Percentiles rank a stretch among this genome's conserved stretches.
phyloP scores from a whole-genome alignment of 2,797 vertebrate species.

The Catharus ustulatus region DNA sequence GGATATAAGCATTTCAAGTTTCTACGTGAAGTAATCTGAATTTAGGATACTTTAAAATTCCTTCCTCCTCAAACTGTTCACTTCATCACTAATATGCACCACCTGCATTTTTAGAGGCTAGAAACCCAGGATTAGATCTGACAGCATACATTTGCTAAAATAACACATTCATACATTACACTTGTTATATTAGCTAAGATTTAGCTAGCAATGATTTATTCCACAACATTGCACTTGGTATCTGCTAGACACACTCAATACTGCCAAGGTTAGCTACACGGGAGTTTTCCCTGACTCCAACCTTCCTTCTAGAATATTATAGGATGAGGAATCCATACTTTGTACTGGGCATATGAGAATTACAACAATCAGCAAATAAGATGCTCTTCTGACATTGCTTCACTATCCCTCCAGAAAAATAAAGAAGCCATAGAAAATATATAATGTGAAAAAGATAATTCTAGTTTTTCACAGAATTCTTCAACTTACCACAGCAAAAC shows the following conservation, averaged over 20 bases:
- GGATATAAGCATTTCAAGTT: not conserved
- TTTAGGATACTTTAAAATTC: not conserved
- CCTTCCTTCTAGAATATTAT: not conserved
- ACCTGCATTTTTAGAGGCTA: conserved; percentile 7
- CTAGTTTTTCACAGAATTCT: not conserved
- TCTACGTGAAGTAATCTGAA: not conserved
- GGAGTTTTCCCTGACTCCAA: not conserved
- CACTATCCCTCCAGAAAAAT: not conserved
- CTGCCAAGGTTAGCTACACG: not conserved
- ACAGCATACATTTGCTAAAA: not conserved
- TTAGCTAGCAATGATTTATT: conserved; percentile 6
- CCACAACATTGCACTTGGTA: not conserved
- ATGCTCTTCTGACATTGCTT: not conserved
- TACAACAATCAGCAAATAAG: not conserved
- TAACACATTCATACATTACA: not conserved
- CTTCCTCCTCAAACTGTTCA: not conserved
- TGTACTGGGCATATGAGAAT: not conserved
- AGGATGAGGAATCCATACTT: not conserved
- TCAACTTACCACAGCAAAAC: not conserved
- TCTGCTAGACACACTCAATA: not conserved
- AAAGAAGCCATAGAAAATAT: not conserved
- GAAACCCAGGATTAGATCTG: not conserved
- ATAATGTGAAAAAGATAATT: not conserved
- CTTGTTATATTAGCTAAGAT: conserved; percentile 8
- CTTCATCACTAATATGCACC: not conserved